Percentiles rank a stretch among this genome's conserved stretches.
These are phyloP conservation scores for Leucania comma DNA, from an alignment of 2,888 invertebrate genomes.

Conservation along the genomic window DNA sequence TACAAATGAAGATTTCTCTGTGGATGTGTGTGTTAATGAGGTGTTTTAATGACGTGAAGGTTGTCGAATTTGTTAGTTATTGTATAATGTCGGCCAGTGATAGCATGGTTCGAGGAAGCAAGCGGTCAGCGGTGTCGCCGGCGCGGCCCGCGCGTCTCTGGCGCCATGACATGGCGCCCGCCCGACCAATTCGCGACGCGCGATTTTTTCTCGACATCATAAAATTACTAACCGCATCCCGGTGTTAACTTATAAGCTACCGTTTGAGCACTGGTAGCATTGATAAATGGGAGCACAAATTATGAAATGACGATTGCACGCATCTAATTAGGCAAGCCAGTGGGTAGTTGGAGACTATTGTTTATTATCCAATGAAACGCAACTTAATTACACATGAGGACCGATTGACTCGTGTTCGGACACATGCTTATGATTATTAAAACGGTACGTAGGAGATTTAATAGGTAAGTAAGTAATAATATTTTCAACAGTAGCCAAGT, in stretches of 20 bases:
- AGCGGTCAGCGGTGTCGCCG: constrained; percentile 77
- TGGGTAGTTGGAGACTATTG: constrained; percentile 49
- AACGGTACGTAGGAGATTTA: constrained; percentile 32
- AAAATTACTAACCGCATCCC: constrained; percentile 77
- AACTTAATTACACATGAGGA: constrained; percentile 40
- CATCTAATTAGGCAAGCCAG: constrained; percentile 33
- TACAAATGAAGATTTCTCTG: constrained; percentile 64
- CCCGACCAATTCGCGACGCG: constrained; percentile 73
- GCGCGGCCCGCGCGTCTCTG: constrained; percentile 71
- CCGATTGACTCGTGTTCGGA: constrained; percentile 36
- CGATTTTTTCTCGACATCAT: constrained; percentile 79
- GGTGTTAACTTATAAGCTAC: constrained; percentile 65
- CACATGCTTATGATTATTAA: constrained; percentile 46
- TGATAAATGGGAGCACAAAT: constrained; percentile 38
- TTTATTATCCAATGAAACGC: constrained; percentile 40
- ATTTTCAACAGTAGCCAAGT: constrained; percentile 45
- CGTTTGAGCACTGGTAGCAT: constrained; percentile 64
- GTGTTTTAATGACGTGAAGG: constrained; percentile 63
- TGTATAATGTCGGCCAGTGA: constrained; percentile 79
- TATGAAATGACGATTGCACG: constrained; percentile 8
- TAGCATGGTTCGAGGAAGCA: constrained; percentile 86
- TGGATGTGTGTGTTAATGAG: constrained; percentile 60
- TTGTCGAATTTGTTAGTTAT: constrained; percentile 71
- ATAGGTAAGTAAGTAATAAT: constrained; percentile 41
- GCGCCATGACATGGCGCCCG: constrained; percentile 86